Evolutionary conservation across 2,113 vertebrate species (phyloP).

Genomic region (Bubo blakistoni): DNA sequence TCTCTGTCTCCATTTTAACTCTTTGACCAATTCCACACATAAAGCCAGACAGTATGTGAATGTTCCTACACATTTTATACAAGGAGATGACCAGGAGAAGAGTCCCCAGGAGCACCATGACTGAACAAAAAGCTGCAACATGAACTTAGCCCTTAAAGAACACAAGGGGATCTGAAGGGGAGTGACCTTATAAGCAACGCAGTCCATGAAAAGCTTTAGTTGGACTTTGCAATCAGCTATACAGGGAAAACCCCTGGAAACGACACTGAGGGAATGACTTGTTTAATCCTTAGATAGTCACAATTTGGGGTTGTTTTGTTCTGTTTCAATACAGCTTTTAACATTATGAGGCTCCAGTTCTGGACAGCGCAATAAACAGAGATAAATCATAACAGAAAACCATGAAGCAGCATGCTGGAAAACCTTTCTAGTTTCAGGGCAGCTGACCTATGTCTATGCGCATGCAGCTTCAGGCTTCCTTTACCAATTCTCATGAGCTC

Average conservation of each 20-base stretch:
- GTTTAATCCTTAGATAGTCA: slow-evolving; percentile 32
- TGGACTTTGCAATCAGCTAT: not conserved
- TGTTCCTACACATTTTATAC: not conserved
- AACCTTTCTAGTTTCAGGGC: not conserved
- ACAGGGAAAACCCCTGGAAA: not conserved
- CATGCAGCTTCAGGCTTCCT: slow-evolving; percentile 9
- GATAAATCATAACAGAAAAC: not conserved
- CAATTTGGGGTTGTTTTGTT: not conserved
- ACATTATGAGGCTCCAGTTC: not conserved
- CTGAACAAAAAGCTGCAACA: not conserved
- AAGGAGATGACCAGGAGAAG: not conserved
- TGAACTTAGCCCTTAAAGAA: not conserved
- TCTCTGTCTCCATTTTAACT: not conserved
- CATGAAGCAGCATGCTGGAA: not conserved
- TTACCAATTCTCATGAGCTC: not conserved
- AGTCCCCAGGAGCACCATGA: not conserved
- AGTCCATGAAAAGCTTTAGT: not conserved
- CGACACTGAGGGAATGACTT: not conserved
- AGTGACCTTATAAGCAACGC: not conserved
- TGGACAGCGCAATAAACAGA: not conserved
- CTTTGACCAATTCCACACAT: not conserved
- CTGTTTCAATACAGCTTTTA: not conserved
- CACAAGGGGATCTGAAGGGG: not conserved
- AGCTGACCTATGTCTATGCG: not conserved
- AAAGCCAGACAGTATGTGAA: not conserved